Base-by-base conservation (phyloP, 2,888 invertebrate species). In the Anoplius nigerrimus region DNA sequence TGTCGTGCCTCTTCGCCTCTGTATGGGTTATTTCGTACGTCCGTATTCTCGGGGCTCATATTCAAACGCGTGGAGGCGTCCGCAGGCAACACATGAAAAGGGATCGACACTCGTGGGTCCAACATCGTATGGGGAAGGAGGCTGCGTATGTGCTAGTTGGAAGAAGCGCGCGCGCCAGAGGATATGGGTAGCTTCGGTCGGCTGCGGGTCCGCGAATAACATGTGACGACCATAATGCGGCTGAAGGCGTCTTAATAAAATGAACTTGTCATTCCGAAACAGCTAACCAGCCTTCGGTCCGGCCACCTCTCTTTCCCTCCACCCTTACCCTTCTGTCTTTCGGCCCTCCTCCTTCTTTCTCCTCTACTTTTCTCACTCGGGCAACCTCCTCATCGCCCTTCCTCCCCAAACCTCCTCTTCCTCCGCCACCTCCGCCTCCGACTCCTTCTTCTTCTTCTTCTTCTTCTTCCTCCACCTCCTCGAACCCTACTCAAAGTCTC, bases 251-350 rank as follows among this genome's bases (percentile, higher is more conserved):
- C 85, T 86, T 85, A 84, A 85, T 86, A 85, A 86, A 86, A 86
- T 85, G 84, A 86, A 86, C 86, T 86, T 86, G 86, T 86, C 87
- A 85, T 83, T 85, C 78, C 76, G 79, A 81, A 81, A 80, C 79
- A 79, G 79, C 79, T 79, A 81, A 82, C 79, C 81, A 82, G 81
- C 74, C 77, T 74, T 79, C 72, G 75, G 71, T 69, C 75, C 75
- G 75, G 73, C 76, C 71, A 75, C 72, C 78, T 79, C 74, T 58
- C 48, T 52, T 22, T 43, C 42, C 18, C 5, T 24, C 2, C 22
- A 11, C 56, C 20, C 21, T 57, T 13, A 22, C 43, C 76, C 61
- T 48, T 70, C 79, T 43, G 24, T 60, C 59, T 48, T 42, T 48
- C 62, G 34, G 16, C 5, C 66, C 3, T 55, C 27, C 48, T 58